These are phyloP conservation scores for Eleginops maclovinus DNA, from an alignment of 2,113 vertebrate species.

Conservation along the genomic window DNA sequence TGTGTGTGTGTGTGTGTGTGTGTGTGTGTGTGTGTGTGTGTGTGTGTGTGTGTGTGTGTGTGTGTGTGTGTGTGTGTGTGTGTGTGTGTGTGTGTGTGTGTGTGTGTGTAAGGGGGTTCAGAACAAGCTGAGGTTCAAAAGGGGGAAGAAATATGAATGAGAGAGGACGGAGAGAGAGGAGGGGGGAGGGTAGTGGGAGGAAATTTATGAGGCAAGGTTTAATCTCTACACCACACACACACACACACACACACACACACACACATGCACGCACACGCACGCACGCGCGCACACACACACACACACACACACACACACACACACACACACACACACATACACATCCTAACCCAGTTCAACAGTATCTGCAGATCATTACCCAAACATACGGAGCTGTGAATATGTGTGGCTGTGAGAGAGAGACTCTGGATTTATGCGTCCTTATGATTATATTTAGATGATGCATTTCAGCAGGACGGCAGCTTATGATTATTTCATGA, in stretches of 20 bases:
- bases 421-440: neutral
- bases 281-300: neutral
- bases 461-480: neutral
- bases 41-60: neutral
- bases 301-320: conserved; percentile 22
- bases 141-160: conserved; percentile 51
- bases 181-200: conserved; percentile 27
- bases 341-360: conserved; percentile 8
- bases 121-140: conserved; percentile 37
- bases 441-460: neutral
- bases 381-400: conserved; percentile 5
- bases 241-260: conserved; percentile 8
- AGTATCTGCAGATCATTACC: conserved; percentile 24
- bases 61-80: neutral
- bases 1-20: conserved; percentile 21
- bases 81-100: conserved; percentile 14
- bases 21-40: conserved; percentile 15
- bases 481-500: neutral
- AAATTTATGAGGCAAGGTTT: conserved; percentile 59
- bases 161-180: neutral
- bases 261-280: neutral
- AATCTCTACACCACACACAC: conserved; percentile 38
- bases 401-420: conserved; percentile 17
- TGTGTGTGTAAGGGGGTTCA: conserved; percentile 22
- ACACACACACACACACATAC: conserved; percentile 17